Conservation (phyloP, 1,140 invertebrate species). For the Macrobrachium rosenbergii region DNA sequence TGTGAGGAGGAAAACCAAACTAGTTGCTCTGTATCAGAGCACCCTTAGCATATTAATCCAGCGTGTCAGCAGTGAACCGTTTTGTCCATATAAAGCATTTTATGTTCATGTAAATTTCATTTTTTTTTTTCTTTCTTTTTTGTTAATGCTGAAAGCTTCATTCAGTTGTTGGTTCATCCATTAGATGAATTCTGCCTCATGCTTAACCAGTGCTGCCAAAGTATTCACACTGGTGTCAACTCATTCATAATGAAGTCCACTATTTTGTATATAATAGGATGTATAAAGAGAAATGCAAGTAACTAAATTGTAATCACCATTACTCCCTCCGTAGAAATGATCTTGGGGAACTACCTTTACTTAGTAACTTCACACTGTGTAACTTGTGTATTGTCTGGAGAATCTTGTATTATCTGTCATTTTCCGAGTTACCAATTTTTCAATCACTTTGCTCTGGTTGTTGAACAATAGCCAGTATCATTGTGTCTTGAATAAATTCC, state of each 20-base stretch:
- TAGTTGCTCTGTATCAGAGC: constrained; percentile 60
- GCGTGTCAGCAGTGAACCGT: constrained; percentile 7
- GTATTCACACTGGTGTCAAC: constrained; percentile 3
- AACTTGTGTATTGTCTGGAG: constrained; percentile 12
- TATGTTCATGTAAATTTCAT: constrained; percentile 9
- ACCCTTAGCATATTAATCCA: constrained; percentile 29
- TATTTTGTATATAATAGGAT: constrained; percentile 24
- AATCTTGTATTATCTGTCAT: constrained; percentile 1
- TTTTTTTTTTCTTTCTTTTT: constrained; percentile 9
- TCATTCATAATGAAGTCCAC: constrained; percentile 2
- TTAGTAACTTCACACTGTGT: neutral
- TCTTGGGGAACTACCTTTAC: neutral
- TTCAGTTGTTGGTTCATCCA: neutral
- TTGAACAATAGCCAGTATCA: neutral
- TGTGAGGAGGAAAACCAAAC: neutral
- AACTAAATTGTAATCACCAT: neutral
- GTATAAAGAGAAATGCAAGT: constrained; percentile 7
- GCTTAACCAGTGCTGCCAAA: constrained; percentile 5
- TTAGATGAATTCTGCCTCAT: constrained; percentile 9
- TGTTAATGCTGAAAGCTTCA: too few relatives aligned
- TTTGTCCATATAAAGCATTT: constrained; percentile 30
- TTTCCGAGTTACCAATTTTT: neutral
- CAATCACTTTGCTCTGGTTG: neutral
- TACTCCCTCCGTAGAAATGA: constrained; percentile 1
- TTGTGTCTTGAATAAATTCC: neutral